phyloP scores from a whole-genome alignment of 2,888 invertebrate species.

The Drosophila cyrtoloma region DNA sequence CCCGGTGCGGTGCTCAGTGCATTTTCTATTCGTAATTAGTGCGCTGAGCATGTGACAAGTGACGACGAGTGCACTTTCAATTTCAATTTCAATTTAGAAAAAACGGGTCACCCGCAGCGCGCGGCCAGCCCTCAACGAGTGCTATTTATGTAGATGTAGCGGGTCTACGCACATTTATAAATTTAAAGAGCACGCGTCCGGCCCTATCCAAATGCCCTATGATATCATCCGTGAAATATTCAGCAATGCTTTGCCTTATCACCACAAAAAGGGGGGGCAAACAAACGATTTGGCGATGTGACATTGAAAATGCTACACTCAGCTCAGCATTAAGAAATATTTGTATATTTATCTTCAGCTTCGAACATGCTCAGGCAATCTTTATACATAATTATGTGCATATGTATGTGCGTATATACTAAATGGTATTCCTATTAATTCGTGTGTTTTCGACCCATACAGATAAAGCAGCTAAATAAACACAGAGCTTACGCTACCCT shows the following conservation, averaged over 20 bases:
- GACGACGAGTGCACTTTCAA: conserved; percentile 47
- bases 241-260: conserved; percentile 58
- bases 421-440: conserved; percentile 25
- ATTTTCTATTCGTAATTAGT: conserved; percentile 48
- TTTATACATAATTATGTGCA: background rate
- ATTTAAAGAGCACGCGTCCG: conserved; percentile 50
- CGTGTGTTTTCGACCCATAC: conserved; percentile 24
- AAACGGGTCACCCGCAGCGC: conserved; percentile 60
- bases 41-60: conserved; percentile 5
- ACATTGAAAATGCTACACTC: conserved; percentile 56
- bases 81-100: conserved; percentile 62
- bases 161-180: conserved; percentile 27
- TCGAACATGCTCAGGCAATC: conserved; percentile 38
- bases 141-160: conserved; percentile 36
- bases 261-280: conserved; percentile 6
- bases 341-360: conserved; percentile 63
- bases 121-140: conserved; percentile 5
- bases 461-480: conserved; percentile 70
- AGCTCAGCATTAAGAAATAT: conserved; percentile 51
- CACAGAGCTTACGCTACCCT: conserved; percentile 39
- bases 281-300: conserved; percentile 41
- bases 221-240: conserved; percentile 72
- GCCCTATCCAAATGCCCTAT: conserved; percentile 55
- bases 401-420: conserved; percentile 1
- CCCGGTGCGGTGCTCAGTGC: conserved; percentile 39